A percentile compares a stretch with the other conserved stretches of the same genome.
Conservation (phyloP, 2,888 invertebrate species). For the Chrysolina americana region DNA sequence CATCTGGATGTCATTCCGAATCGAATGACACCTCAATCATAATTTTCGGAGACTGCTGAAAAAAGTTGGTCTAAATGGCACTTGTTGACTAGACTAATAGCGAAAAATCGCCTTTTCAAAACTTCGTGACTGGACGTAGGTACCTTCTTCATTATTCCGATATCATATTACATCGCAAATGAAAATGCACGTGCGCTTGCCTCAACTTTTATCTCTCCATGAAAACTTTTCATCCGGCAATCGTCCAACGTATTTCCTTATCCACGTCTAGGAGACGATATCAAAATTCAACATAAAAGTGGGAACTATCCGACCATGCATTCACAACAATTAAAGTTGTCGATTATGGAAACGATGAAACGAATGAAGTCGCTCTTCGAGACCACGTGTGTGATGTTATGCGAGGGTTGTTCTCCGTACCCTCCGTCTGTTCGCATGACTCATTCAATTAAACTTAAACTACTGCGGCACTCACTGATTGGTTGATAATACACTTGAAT, state of each 20-base stretch:
- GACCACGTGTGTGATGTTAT: slow-evolving; percentile 60
- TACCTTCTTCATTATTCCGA: too few relatives aligned
- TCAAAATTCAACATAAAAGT: slow-evolving; percentile 3
- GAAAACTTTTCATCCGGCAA: not conserved
- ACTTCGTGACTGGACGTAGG: too few relatives aligned
- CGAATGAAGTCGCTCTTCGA: slow-evolving; percentile 45
- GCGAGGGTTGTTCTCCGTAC: slow-evolving; percentile 56
- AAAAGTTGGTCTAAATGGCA: too few relatives aligned
- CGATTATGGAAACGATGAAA: slow-evolving; percentile 43
- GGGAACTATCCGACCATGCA: not conserved
- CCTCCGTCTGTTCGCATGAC: slow-evolving; percentile 52
- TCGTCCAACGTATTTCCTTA: slow-evolving; percentile 9
- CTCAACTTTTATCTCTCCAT: not conserved
- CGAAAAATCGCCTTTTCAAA: too few relatives aligned
- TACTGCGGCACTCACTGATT: slow-evolving; percentile 58
- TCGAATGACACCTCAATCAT: too few relatives aligned
- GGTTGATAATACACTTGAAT: slow-evolving; percentile 60
- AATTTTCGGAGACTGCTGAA: too few relatives aligned
- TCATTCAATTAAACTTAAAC: slow-evolving; percentile 63
- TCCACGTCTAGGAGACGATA: not conserved
- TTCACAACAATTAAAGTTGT: slow-evolving; percentile 39
- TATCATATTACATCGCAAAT: too few relatives aligned
- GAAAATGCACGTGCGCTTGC: not conserved
- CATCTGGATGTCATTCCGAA: too few relatives aligned
- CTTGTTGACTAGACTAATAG: too few relatives aligned